Evolutionary conservation across 2,797 vertebrate species (phyloP).

Genomic region (Parambassis ranga): DNA sequence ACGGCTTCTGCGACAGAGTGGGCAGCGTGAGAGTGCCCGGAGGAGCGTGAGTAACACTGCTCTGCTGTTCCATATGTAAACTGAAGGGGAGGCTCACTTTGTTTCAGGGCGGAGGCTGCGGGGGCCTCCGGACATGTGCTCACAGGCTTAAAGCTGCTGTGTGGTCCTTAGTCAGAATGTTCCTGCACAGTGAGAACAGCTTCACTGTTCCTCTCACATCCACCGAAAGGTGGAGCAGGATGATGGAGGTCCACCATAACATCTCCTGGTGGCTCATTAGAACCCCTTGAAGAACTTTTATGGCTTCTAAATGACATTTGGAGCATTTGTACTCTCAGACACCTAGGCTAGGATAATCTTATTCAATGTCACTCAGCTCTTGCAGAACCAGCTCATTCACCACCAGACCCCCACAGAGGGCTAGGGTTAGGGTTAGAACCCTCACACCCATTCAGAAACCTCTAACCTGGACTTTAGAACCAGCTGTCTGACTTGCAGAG

Average conservation of each 20-base stretch:
- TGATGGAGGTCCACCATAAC: too few species aligned
- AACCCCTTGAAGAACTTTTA: too few species aligned
- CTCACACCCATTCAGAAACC: not conserved
- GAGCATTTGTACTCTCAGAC: too few species aligned
- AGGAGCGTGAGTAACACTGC: conserved; percentile 91
- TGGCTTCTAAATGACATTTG: too few species aligned
- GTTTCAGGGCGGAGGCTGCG: too few species aligned
- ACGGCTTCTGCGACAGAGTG: conserved; percentile 94
- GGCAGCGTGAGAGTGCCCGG: conserved; percentile 92
- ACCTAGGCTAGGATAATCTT: too few species aligned
- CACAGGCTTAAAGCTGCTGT: not conserved
- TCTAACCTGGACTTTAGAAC: not conserved
- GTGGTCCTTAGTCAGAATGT: not conserved
- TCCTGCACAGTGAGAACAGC: not conserved
- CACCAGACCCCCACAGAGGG: too few species aligned
- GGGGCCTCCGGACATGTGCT: not conserved
- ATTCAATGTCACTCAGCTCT: too few species aligned
- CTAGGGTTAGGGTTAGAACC: not conserved
- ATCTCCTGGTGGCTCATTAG: too few species aligned
- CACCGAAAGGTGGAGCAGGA: not conserved
- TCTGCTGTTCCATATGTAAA: not conserved
- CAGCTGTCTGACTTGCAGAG: too few species aligned
- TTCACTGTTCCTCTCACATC: not conserved
- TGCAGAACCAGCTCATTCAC: too few species aligned
- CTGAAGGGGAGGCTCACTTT: not conserved